Evolutionary conservation across 1,140 invertebrate genomes (phyloP), one percentile per base, ranked within the genome.

Genomic region (Panulirus ornatus): DNA sequence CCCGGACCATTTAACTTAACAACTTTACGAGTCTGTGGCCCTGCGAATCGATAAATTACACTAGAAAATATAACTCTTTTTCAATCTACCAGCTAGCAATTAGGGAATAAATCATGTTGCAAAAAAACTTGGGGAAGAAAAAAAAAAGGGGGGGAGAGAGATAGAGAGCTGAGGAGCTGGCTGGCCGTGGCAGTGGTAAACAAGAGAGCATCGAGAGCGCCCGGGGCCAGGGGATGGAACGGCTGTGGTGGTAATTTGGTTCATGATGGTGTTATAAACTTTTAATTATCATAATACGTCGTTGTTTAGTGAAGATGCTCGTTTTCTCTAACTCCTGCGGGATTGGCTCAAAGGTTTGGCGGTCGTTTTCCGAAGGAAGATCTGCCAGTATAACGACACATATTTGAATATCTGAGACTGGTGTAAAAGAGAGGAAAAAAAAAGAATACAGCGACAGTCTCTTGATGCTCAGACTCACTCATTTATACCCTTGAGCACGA

Each of bases 41-140:
- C 66, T 85, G 83, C 83, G 83, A 85, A 85, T 85, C 83, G 70
- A 85, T 85, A 85, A 85, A 85, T 85, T 73, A 85, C 83, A 30
- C 83, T 70, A 75, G 83, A 85, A 85, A 85, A 85, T 85, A 85
- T 85, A 85, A 85, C 83, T 85, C 83, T 85, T 85, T 85, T 85
- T 85, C 83, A 85, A 85, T 85, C 83, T 85, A 85, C 83, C 42
- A 85, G 70, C 83, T 75, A 85, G 83, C 83, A 85, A 85, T 85
- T 85, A 85, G 83, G 83, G 71, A 51, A 85, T 85, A 85, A 85
- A 85, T 85, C 83, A 85, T 22, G 42, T 19, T 44, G 42, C 40
- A 51, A n/a, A 82, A 51, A 82, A 82, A 82, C 51, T n/a, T n/a
- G n/a, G n/a, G n/a, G n/a, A n/a, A 30, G 1, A 79, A 79, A 79